A percentile compares a stretch with the other conserved stretches of the same genome.
phyloP scores from a whole-genome alignment of 2,888 invertebrate genomes.

The Apotomis turbidana region DNA sequence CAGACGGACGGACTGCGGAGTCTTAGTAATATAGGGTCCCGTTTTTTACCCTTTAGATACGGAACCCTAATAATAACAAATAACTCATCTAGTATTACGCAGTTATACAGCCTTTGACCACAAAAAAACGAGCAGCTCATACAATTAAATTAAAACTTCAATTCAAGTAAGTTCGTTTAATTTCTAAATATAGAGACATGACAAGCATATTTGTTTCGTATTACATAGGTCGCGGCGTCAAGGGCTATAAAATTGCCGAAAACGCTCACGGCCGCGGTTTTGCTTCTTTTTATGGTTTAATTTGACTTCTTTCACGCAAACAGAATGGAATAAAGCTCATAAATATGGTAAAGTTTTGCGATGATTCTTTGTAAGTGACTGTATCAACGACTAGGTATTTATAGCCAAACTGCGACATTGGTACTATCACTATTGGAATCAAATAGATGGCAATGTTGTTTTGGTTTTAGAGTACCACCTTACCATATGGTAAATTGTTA shows the following conservation, averaged over 20 bases:
- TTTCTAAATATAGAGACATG: too few species aligned
- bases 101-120: too few species aligned
- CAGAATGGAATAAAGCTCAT: slow-evolving; percentile 17
- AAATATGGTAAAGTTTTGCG: slow-evolving; percentile 22
- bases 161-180: too few species aligned
- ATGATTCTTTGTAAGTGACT: slow-evolving; percentile 13
- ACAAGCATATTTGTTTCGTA: background rate
- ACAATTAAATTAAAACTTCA: too few species aligned
- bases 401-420: slow-evolving; percentile 2
- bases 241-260: slow-evolving; percentile 4
- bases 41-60: too few species aligned
- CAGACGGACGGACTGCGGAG: too few species aligned
- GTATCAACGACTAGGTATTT: background rate
- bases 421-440: background rate
- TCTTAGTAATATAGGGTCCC: too few species aligned
- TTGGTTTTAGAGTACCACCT: too few species aligned
- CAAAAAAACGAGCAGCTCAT: too few species aligned
- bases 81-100: too few species aligned
- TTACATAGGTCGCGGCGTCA: background rate
- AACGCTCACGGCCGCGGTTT: slow-evolving; percentile 21
- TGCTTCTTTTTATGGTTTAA: slow-evolving; percentile 29
- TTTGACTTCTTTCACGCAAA: slow-evolving; percentile 22
- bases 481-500: too few species aligned
- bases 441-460: background rate
- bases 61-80: too few species aligned